These are phyloP conservation scores for Anolis sagrei DNA, from an alignment of 2,113 vertebrate species.

Conservation along the genomic window DNA sequence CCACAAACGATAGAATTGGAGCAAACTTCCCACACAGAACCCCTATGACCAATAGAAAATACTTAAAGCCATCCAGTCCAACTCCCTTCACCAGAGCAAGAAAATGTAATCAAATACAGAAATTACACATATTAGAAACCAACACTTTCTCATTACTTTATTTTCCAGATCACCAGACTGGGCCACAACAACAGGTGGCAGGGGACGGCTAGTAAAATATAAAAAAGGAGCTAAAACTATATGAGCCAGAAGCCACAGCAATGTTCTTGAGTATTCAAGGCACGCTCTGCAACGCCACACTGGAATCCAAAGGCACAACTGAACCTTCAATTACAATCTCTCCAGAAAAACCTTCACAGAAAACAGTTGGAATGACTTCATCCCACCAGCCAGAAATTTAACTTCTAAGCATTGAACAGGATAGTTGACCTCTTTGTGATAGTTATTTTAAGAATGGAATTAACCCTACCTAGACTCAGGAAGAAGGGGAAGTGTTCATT, in stretches of 20 bases:
- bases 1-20: too few relatives aligned
- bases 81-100: too few relatives aligned
- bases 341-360: background rate
- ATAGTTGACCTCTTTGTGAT: conserved; percentile 30
- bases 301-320: background rate
- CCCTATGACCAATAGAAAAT: too few relatives aligned
- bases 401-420: conserved; percentile 5
- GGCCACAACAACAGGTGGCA: too few relatives aligned
- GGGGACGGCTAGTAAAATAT: background rate
- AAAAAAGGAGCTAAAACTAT: background rate
- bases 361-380: background rate
- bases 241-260: background rate
- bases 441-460: conserved; percentile 56
- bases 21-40: too few relatives aligned
- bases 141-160: too few relatives aligned
- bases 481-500: conserved; percentile 64
- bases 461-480: conserved; percentile 59
- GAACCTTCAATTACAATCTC: background rate
- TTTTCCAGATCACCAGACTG: too few relatives aligned
- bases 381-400: background rate
- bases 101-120: too few relatives aligned
- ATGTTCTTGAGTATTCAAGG: background rate
- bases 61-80: too few relatives aligned
- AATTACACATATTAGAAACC: too few relatives aligned
- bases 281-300: background rate